A percentile compares a stretch with the other conserved stretches of the same genome.
These are phyloP conservation scores for Drosophila borborema DNA, from an alignment of 2,888 invertebrate genomes.

Conservation along the genomic window DNA sequence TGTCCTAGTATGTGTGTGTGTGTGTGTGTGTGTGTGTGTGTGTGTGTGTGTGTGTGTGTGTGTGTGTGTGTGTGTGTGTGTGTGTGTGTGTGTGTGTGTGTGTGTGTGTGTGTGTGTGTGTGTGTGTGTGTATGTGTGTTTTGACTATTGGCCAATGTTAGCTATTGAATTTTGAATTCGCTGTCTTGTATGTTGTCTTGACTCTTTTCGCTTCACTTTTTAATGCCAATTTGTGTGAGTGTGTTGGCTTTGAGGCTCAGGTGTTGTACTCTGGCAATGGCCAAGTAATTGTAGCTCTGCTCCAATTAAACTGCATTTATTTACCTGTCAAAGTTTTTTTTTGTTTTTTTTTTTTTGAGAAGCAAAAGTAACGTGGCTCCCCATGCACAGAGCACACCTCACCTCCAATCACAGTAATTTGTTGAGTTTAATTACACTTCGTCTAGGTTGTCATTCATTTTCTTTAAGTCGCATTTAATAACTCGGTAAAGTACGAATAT, in stretches of 20 bases:
- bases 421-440: conserved; percentile 21
- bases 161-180: conserved; percentile 58
- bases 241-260: conserved; percentile 38
- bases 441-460: conserved; percentile 22
- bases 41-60: conserved; percentile 4
- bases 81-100: conserved; percentile 20
- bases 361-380: conserved; percentile 33
- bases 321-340: conserved; percentile 63
- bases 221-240: conserved; percentile 45
- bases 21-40: background rate
- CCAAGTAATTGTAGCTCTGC: conserved; percentile 60
- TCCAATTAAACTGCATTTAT: conserved; percentile 66
- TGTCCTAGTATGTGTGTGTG: conserved; percentile 12
- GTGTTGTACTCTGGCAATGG: conserved; percentile 39
- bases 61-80: conserved; percentile 10
- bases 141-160: conserved; percentile 59
- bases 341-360: conserved; percentile 7
- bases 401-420: conserved; percentile 11
- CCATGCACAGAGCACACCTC: background rate
- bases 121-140: conserved; percentile 5
- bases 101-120: conserved; percentile 21
- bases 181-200: conserved; percentile 23
- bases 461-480: conserved; percentile 24
- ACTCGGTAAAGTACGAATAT: conserved; percentile 10
- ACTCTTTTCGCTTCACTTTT: conserved; percentile 61